phyloP scores from a whole-genome alignment of 2,113 vertebrate species.

The Limnothrissa miodon region DNA sequence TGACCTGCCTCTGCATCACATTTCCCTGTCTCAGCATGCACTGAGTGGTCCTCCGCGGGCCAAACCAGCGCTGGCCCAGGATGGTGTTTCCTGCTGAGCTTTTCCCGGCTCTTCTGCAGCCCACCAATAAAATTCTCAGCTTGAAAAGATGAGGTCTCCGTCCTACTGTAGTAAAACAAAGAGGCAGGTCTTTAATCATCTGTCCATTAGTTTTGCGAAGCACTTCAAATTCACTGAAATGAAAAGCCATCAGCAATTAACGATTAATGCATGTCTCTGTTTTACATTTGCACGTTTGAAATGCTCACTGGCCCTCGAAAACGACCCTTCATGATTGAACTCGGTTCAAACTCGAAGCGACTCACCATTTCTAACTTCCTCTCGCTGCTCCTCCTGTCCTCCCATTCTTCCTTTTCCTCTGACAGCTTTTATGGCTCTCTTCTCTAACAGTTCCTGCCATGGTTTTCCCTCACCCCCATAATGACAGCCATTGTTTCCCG shows the following conservation, averaged over 20 bases:
- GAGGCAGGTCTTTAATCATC: not conserved
- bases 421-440: conserved; percentile 13
- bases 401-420: conserved; percentile 27
- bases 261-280: not conserved
- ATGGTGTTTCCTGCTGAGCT: conserved; percentile 47
- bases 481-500: conserved; percentile 26
- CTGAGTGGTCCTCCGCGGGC: conserved; percentile 29
- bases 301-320: not conserved
- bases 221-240: not conserved
- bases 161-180: not conserved
- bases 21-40: conserved; percentile 28
- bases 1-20: conserved; percentile 27
- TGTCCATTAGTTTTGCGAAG: not conserved
- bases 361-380: not conserved
- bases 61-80: conserved; percentile 35
- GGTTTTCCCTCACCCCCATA: conserved; percentile 31
- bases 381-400: conserved; percentile 25
- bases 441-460: conserved; percentile 20
- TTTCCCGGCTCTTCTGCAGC: conserved; percentile 44
- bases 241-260: not conserved
- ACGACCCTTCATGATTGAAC: not conserved
- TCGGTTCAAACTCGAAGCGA: not conserved
- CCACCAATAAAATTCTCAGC: conserved; percentile 40
- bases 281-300: not conserved
- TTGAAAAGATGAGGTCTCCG: conserved; percentile 4